Base-by-base conservation (phyloP, 1,140 invertebrate genomes). In the Bombus superbus region DNA sequence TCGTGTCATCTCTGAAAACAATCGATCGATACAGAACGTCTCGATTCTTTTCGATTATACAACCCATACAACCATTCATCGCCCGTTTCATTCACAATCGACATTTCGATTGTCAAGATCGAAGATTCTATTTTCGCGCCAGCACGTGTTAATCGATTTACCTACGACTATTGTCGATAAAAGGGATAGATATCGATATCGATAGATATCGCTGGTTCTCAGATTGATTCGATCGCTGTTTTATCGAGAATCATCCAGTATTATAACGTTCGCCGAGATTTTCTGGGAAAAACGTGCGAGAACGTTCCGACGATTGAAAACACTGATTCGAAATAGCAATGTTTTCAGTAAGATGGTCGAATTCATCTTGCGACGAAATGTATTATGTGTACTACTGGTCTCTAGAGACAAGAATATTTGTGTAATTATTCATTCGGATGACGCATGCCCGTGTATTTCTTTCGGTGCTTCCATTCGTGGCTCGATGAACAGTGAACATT, bases 61-160 rank as follows among this genome's bases (percentile, higher is more conserved):
- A 13, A n/a, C 59, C 53, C 3, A 25, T 73, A 66, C 53, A 74
- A 57, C 66, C 42, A 59, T 73, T 38, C 38, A 42, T 76, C 68
- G 62, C 22, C 11, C 28, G 64, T 79, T 44, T 13, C 11, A 35
- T 47, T 18, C n/a, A 18, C 11, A 0, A 32, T 32, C n/a, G n/a
- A 73, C 15, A 28, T n/a, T 38, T 9, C 8, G 32, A 4, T 68
- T 44, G 28, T 11, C 68, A 73, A 79, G 72, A 79, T 85, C 78
- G 66, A 53, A 8, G 47, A 11, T 77, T 86, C 89, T 90, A 90
- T 90, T 90, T 88, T 86, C 59, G 18, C 18, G 6, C 22, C 40
- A 10, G 57, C 10, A 42, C 64, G 25, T 44, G 86, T 73, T 74
- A 57, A 83, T 83, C 75, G 66, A 68, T 74, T 42, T 42, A 75